These are phyloP conservation scores for Aelia acuminata DNA, from an alignment of 2,888 invertebrate genomes.

Conservation along the genomic window DNA sequence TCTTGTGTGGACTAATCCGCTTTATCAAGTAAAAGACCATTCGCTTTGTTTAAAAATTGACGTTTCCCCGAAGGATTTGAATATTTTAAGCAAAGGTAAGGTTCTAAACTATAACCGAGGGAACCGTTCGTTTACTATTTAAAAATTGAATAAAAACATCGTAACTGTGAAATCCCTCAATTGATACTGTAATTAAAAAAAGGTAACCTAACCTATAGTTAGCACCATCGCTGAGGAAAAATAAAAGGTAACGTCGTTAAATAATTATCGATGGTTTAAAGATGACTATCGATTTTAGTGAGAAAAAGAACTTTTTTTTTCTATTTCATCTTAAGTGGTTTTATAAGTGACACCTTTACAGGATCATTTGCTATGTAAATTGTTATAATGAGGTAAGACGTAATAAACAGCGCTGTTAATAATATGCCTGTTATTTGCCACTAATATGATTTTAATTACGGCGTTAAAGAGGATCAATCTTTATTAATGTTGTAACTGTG, in stretches of 20 bases:
- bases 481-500: not conserved
- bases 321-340: not conserved
- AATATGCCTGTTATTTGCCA: not conserved
- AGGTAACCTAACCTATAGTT: not conserved
- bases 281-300: slow-evolving; percentile 12
- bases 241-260: not conserved
- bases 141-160: not conserved
- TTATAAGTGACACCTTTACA: slow-evolving; percentile 9
- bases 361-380: not conserved
- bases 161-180: not conserved
- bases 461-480: not conserved
- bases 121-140: not conserved
- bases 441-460: not conserved
- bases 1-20: no score
- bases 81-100: not conserved
- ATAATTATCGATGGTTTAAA: slow-evolving; percentile 9
- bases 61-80: not conserved
- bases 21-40: not conserved
- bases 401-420: not conserved
- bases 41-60: not conserved
- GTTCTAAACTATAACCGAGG: not conserved
- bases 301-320: not conserved
- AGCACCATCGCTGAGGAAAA: not conserved
- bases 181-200: not conserved
- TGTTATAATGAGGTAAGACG: not conserved